Conservation (phyloP, 2,888 invertebrate species). For the Flexamia atlantica region DNA sequence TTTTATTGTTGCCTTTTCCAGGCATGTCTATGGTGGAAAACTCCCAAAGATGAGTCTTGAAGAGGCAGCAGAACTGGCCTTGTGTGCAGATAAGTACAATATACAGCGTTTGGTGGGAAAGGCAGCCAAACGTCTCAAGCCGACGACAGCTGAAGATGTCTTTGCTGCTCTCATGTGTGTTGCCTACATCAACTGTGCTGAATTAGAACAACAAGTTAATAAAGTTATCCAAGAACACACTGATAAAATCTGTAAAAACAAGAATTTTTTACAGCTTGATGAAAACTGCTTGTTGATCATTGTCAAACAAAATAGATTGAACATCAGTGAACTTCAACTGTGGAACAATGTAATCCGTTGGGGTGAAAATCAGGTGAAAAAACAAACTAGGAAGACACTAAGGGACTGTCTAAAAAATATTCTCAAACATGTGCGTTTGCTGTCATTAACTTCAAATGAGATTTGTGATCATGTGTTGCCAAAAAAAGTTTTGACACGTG, state of each 20-base stretch:
- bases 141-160: not conserved
- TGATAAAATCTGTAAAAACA: not conserved
- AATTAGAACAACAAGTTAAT: not conserved
- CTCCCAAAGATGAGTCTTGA: not conserved
- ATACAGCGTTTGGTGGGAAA: not conserved
- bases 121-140: not conserved
- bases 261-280: not conserved
- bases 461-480: not conserved
- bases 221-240: not conserved
- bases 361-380: not conserved
- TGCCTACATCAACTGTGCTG: not conserved
- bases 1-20: not conserved
- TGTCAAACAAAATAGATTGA: not conserved
- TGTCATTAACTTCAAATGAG: not conserved
- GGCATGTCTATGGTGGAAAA: not conserved
- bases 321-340: not conserved
- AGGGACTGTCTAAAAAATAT: not conserved
- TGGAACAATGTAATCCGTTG: not conserved
- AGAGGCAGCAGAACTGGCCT: not conserved
- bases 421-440: not conserved
- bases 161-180: not conserved
- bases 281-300: not conserved
- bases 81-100: not conserved
- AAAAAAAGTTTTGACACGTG: not conserved
- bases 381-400: not conserved